Evolutionary conservation across 35 echinoderm and acorn worm genomes (phyloP).

Genomic region (Ophioderma brevispina): DNA sequence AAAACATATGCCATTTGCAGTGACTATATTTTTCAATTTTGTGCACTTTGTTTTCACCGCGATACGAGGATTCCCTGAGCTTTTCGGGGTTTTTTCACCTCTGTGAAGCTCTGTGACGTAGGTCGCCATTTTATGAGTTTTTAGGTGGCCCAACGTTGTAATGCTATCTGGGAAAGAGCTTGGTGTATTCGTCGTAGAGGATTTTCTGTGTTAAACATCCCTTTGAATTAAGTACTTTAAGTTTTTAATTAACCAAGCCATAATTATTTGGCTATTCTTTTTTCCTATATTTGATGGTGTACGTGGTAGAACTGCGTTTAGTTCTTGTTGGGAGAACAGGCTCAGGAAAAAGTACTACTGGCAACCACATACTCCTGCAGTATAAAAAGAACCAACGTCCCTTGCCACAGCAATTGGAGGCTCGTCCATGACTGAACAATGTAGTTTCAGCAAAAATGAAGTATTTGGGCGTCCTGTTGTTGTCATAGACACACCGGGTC

Average conservation of each 20-base stretch:
- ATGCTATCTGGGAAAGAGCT: not conserved
- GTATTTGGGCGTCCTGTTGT: not conserved
- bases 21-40: too few relatives aligned
- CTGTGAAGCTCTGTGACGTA: too few relatives aligned
- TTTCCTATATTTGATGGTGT: too few relatives aligned
- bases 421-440: not conserved
- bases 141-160: too few relatives aligned
- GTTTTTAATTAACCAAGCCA: too few relatives aligned
- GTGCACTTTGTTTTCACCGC: too few relatives aligned
- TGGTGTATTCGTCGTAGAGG: not conserved
- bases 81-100: too few relatives aligned
- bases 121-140: too few relatives aligned
- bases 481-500: not conserved
- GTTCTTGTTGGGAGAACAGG: not conserved
- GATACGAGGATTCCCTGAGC: too few relatives aligned
- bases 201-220: not conserved
- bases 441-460: not conserved
- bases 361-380: not conserved
- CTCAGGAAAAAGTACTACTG: not conserved
- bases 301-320: not conserved
- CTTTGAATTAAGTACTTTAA: not conserved
- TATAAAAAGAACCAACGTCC: not conserved
- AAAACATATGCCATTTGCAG: too few relatives aligned
- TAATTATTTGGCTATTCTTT: not conserved
- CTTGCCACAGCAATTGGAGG: not conserved